These are phyloP conservation scores for Bergia sp. DNA, from an alignment of 92 coral and sea anemone genomes.

Conservation along the genomic window DNA sequence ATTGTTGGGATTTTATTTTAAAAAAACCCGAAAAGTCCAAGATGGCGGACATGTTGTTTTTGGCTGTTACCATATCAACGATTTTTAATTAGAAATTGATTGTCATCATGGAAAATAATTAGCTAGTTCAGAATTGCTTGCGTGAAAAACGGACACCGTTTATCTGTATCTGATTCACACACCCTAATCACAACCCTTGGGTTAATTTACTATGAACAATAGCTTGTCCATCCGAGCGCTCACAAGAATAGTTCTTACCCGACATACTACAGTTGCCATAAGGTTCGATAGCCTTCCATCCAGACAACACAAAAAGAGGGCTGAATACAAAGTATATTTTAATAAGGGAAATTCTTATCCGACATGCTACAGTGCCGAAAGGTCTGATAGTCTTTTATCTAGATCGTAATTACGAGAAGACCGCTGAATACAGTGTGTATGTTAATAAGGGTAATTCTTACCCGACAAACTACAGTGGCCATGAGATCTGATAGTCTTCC, in stretches of 20 bases:
- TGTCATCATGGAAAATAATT: too few relatives aligned
- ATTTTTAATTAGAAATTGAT: too few relatives aligned
- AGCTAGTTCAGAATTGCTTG: too few relatives aligned
- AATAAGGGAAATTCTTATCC: conserved; percentile 50
- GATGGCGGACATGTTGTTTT: too few relatives aligned
- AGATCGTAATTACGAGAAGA: conserved; percentile 63
- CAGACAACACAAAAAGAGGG: conserved; percentile 72
- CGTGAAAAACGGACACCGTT: too few relatives aligned
- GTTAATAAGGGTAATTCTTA: conserved; percentile 22
- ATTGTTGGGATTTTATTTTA: too few relatives aligned
- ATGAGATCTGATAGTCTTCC: conserved; percentile 72
- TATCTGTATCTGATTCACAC: too few relatives aligned
- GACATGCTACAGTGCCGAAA: conserved; percentile 61
- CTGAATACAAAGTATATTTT: conserved; percentile 49
- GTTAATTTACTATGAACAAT: too few relatives aligned
- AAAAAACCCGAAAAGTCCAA: too few relatives aligned
- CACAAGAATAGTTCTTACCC: conserved; percentile 52
- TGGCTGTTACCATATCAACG: too few relatives aligned
- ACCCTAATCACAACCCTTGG: too few relatives aligned
- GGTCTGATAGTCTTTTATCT: conserved; percentile 77
- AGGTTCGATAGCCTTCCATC: conserved; percentile 78
- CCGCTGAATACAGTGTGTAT: conserved; percentile 61
- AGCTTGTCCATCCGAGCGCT: too few relatives aligned
- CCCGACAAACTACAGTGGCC: conserved; percentile 71
- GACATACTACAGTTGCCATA: conserved; percentile 61